Conservation (phyloP, 1,140 invertebrate species). For the Formica exsecta region DNA sequence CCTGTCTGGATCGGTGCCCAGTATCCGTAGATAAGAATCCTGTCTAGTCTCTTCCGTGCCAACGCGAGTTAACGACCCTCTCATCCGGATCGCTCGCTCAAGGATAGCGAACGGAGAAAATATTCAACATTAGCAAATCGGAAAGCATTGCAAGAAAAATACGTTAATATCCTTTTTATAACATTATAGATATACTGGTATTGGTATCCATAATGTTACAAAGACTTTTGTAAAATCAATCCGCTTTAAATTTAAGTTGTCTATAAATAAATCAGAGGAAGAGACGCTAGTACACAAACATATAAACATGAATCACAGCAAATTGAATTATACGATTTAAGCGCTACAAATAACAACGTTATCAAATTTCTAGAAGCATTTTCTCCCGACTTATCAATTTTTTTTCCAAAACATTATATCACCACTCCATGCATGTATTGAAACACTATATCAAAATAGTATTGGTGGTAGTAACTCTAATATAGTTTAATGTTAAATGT, state of each 20-base stretch:
- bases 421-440: background rate
- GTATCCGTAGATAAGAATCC: conserved; percentile 60
- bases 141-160: background rate
- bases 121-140: conserved; percentile 57
- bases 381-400: background rate
- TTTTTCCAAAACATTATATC: background rate
- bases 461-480: conserved; percentile 35
- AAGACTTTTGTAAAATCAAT: conserved; percentile 5
- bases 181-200: background rate
- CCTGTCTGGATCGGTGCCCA: conserved; percentile 67
- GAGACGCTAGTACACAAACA: background rate
- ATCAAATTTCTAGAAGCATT: background rate
- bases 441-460: background rate
- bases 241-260: background rate
- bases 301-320: background rate
- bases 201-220: background rate
- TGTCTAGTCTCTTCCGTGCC: conserved; percentile 63
- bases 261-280: background rate
- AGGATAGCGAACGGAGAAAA: conserved; percentile 58
- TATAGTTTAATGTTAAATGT: conserved; percentile 51
- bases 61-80: conserved; percentile 64
- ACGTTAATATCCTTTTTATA: conserved; percentile 23
- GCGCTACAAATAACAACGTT: background rate
- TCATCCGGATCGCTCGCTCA: conserved; percentile 60
- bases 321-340: conserved; percentile 21